These are phyloP conservation scores for Siderastrea radians DNA, from an alignment of 92 coral and sea anemone genomes.

Conservation along the genomic window DNA sequence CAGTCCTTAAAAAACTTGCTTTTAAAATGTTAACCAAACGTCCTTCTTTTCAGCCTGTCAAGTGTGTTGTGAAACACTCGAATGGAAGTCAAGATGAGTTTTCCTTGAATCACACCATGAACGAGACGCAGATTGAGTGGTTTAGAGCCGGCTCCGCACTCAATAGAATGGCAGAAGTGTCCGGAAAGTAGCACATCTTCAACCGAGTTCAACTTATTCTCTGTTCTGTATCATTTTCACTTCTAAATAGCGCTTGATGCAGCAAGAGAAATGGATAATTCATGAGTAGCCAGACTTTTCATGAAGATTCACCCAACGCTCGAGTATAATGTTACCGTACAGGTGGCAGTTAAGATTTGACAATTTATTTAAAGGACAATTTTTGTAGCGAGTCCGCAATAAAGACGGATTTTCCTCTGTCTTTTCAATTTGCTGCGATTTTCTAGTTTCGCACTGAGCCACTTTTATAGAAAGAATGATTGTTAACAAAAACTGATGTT, in stretches of 20 bases:
- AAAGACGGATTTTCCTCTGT: too few relatives aligned
- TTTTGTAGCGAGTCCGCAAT: too few relatives aligned
- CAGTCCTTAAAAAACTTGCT: too few relatives aligned
- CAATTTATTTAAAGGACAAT: too few relatives aligned
- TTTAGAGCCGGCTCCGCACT: slow-evolving; percentile 98
- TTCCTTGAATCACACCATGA: slow-evolving; percentile 92
- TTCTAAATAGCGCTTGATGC: background rate
- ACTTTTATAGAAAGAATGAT: too few relatives aligned
- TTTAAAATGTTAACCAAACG: background rate
- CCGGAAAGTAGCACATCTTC: slow-evolving; percentile 18
- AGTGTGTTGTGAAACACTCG: slow-evolving; percentile 85
- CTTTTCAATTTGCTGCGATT: too few relatives aligned
- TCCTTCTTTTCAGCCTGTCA: slow-evolving; percentile 75
- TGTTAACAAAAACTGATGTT: too few relatives aligned
- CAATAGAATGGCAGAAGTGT: slow-evolving; percentile 88
- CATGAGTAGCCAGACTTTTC: background rate
- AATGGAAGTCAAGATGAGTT: slow-evolving; percentile 84
- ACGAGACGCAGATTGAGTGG: slow-evolving; percentile 93
- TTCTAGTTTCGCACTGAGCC: too few relatives aligned
- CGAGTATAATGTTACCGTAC: background rate
- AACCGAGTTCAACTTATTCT: background rate
- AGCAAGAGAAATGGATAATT: background rate
- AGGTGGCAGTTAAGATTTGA: background rate
- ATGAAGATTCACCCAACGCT: background rate
- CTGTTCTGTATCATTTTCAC: background rate